Evolutionary conservation across 35 echinoderm and acorn worm genomes (phyloP), one percentile per base, ranked within the genome.

Genomic region (Patiria miniata): DNA sequence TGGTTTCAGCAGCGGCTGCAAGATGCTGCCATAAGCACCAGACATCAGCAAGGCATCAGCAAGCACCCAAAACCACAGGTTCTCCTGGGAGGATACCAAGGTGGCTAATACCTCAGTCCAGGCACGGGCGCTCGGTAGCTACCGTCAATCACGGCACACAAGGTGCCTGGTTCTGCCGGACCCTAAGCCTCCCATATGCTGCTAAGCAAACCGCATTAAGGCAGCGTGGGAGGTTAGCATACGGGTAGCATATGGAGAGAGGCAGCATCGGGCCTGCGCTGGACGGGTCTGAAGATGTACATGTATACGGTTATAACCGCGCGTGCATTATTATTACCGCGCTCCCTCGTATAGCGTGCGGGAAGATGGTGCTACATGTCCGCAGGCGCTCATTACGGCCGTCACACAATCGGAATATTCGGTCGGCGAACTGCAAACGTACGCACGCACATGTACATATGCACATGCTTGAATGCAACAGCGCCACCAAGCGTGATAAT

Each of bases 401-500:
- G 65, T 73, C 65, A 73, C 65, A 73, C 34, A 73, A 73, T 36
- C 65, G 9, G 65, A 73, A 36, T 73, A 73, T 4, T 73, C 57
- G 26, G 0, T 34, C 34, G 29, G 19, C 65, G 7, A 30, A 22
- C 29, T 28, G 12, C 42, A 12, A 47, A 47, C 42, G 42, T 47
- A 12, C 42, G 4, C 18, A 30, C 65, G 26, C 26, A 73, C 10
- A 73, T 14, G 65, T 73, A 32, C 65, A 14, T 18, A 10, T 23
- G 10, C 34, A 2, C 21, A 68, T 68, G 60, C 60, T n/a, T 68
- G 12, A 47, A 12, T 47, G 65, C 26, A 73, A 73, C n/a, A 36
- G 65, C 65, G 65, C 65, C 65, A 73, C 26, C 65, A 73, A 28
- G 65, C 65, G 65, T 30, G 65, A 73, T 73, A 1, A 73, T 73